Evolutionary conservation across 2,888 invertebrate species (phyloP).

Genomic region (Athrips mouffetella): DNA sequence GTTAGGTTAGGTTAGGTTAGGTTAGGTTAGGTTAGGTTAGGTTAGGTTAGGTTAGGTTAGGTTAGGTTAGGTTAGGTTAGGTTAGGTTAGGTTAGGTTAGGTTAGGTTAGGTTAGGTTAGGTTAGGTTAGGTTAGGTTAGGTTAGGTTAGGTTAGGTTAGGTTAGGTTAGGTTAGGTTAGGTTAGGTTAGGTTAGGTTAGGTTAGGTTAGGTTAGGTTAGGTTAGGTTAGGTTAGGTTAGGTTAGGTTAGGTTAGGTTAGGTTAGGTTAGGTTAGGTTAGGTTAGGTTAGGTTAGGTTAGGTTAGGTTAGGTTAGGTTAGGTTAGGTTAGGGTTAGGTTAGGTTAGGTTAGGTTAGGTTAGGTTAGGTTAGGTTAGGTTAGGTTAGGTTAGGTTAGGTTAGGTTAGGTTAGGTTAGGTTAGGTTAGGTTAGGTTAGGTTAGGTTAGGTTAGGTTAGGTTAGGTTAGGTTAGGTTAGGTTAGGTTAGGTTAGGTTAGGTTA

Average conservation of each 20-base stretch:
- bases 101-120: too few species aligned
- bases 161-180: too few species aligned
- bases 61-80: too few species aligned
- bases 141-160: too few species aligned
- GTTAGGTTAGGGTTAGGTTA: slow-evolving; percentile 23
- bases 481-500: slow-evolving; percentile 22
- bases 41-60: too few species aligned
- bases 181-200: too few species aligned
- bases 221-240: too few species aligned
- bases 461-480: slow-evolving; percentile 20
- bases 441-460: slow-evolving; percentile 23
- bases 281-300: slow-evolving; percentile 19
- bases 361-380: slow-evolving; percentile 25
- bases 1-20: too few species aligned
- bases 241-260: background rate
- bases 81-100: too few species aligned
- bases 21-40: too few species aligned
- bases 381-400: slow-evolving; percentile 24
- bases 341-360: slow-evolving; percentile 22
- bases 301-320: slow-evolving; percentile 21
- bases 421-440: slow-evolving; percentile 24
- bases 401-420: slow-evolving; percentile 23
- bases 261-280: background rate
- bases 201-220: too few species aligned
- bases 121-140: too few species aligned